Base-by-base conservation (phyloP, 1,140 invertebrate species). In the Megalonaias nervosa region DNA sequence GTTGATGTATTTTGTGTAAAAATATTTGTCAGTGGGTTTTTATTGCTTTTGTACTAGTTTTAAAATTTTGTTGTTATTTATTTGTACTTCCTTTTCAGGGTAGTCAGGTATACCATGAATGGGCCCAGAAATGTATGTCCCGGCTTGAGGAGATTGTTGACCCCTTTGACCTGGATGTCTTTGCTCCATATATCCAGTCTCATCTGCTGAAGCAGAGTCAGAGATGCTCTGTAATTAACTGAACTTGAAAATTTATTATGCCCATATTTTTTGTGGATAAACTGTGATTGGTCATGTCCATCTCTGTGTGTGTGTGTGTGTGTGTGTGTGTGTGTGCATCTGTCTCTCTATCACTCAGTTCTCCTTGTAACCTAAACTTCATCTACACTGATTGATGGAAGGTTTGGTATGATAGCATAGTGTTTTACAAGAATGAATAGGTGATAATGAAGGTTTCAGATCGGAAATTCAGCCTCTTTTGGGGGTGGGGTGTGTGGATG, bases 91-190 rank as follows among this genome's bases (percentile, higher is more conserved):
- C 6, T 48, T 48, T 48, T 48, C 76, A 89, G 87, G 83, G 81
- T 61, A 85, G 71, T 67, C 84, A 84, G 64, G 67, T 66, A 13
- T 89, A 85, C 61, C 84, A 87, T 71, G 78, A 86, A 64, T 77
- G 74, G 65, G 62, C 80, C 21, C 77, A 85, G 60, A 62, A 65
- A n/a, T 74, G 89, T 70, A 94, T 94, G 84, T 94, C 94, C 79
- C 92, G 91, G 77, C 89, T 97, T n/a, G 93, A 95, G 67, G 92
- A 93, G 55, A 94, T 93, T 85, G 95, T 97, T 62, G 97, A 98
- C 93, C 96, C 97, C 0, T 97, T 98, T 88, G 97, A 98, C 90
- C 94, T 97, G 79, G 95, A 97, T 89, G 95, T 97, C 0, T 97
- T 97, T 87, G 94, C 94, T 88, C 94, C 95, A 11, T 95, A 96